A percentile compares a stretch with the other conserved stretches of the same genome.
Evolutionary conservation across 2,888 invertebrate species (phyloP).

Genomic region (Osedax frankpressi): DNA sequence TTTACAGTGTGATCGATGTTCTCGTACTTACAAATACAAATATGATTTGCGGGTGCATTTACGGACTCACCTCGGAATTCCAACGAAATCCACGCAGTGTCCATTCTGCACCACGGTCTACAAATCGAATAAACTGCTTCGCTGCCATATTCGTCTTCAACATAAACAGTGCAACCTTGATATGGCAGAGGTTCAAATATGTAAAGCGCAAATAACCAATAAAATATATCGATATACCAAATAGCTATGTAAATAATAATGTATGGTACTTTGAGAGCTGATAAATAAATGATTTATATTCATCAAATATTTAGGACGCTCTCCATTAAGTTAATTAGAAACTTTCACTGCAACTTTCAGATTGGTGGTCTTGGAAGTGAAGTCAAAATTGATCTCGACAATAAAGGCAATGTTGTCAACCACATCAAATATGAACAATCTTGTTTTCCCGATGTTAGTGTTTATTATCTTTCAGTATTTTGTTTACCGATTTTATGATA

Average conservation of each 20-base stretch:
- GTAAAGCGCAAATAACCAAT: too few relatives aligned
- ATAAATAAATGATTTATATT: too few relatives aligned
- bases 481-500: too few relatives aligned
- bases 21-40: slow-evolving; percentile 32
- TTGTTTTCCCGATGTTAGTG: neutral
- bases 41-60: slow-evolving; percentile 31
- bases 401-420: neutral
- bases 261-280: too few relatives aligned
- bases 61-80: slow-evolving; percentile 30
- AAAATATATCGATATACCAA: too few relatives aligned
- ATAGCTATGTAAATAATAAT: too few relatives aligned
- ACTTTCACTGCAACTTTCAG: neutral
- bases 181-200: neutral
- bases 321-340: neutral
- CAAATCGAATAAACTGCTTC: slow-evolving; percentile 28
- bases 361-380: neutral
- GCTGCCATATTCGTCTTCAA: slow-evolving; percentile 27
- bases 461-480: too few relatives aligned
- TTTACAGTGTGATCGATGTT: slow-evolving; percentile 30
- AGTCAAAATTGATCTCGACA: neutral
- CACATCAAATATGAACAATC: too few relatives aligned
- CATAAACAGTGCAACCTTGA: slow-evolving; percentile 19
- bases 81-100: slow-evolving; percentile 32
- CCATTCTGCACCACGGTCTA: slow-evolving; percentile 30
- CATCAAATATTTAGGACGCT: too few relatives aligned